Evolutionary conservation across 2,888 invertebrate species (phyloP).

Genomic region (Drymonia ruficornis): DNA sequence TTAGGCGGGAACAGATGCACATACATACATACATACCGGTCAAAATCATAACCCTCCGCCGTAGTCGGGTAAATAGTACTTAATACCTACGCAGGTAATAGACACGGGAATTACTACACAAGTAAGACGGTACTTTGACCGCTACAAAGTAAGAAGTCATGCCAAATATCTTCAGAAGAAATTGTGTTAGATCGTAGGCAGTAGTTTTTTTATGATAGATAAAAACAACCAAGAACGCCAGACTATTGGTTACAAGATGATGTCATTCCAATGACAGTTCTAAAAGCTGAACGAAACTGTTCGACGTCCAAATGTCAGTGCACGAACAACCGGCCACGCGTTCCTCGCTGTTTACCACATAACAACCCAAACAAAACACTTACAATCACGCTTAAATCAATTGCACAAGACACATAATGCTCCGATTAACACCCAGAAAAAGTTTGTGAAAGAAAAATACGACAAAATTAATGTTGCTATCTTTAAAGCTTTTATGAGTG

Average conservation of each 20-base stretch:
- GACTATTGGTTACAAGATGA: conserved; percentile 43
- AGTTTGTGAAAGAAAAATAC: conserved; percentile 53
- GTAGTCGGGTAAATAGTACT: too few species aligned
- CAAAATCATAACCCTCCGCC: too few species aligned
- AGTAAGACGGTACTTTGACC: too few species aligned
- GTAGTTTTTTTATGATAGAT: too few species aligned
- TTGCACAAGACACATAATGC: conserved; percentile 55
- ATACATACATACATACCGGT: too few species aligned
- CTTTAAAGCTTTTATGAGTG: conserved; percentile 44
- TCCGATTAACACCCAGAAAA: conserved; percentile 40
- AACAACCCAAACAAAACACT: conserved; percentile 30
- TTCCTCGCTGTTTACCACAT: conserved; percentile 55
- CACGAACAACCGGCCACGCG: conserved; percentile 62
- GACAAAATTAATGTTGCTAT: conserved; percentile 44
- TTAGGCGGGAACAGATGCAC: too few species aligned
- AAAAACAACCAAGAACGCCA: conserved; percentile 11
- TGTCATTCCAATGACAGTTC: conserved; percentile 49
- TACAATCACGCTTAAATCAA: conserved; percentile 39
- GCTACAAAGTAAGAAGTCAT: too few species aligned
- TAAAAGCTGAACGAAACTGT: conserved; percentile 52
- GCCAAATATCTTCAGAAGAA: too few species aligned
- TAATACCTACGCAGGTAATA: too few species aligned
- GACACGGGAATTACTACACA: too few species aligned
- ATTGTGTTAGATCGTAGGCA: too few species aligned
- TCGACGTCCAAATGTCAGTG: conserved; percentile 72